A percentile compares a stretch with the other conserved stretches of the same genome.
Conservation (phyloP, 2,113 vertebrate species). For the Mixornis gularis region DNA sequence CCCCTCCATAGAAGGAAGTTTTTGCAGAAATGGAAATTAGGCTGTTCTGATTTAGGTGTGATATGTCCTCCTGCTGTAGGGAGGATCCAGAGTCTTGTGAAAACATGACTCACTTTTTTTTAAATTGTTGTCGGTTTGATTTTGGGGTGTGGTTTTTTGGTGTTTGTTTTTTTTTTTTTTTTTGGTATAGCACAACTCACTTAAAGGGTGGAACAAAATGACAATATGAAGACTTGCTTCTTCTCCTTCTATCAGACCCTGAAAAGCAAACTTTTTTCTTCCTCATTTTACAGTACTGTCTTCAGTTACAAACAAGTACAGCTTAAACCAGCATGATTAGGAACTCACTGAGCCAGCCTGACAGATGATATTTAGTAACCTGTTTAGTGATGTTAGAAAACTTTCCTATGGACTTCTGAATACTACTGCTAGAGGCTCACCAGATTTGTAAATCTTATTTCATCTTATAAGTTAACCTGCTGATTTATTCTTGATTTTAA, state of each 20-base stretch:
- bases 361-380: background rate
- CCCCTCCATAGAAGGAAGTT: background rate
- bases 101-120: background rate
- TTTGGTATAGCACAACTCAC: background rate
- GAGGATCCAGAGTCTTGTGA: background rate
- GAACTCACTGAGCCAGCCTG: background rate
- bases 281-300: background rate
- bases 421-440: background rate
- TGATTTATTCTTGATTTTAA: background rate
- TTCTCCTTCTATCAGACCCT: background rate
- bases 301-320: background rate
- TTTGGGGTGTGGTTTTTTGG: background rate
- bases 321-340: background rate
- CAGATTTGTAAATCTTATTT: background rate
- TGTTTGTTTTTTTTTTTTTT: background rate
- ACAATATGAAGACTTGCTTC: background rate
- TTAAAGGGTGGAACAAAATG: background rate
- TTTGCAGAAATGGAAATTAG: background rate
- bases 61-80: background rate
- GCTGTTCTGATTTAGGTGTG: background rate
- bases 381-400: background rate
- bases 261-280: background rate
- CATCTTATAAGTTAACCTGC: background rate
- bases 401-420: background rate
- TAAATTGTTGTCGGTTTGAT: background rate